Percentiles rank a stretch among this genome's conserved stretches.
These are phyloP conservation scores for Hesperophylax magnus DNA, from an alignment of 1,140 invertebrate genomes.

Conservation along the genomic window DNA sequence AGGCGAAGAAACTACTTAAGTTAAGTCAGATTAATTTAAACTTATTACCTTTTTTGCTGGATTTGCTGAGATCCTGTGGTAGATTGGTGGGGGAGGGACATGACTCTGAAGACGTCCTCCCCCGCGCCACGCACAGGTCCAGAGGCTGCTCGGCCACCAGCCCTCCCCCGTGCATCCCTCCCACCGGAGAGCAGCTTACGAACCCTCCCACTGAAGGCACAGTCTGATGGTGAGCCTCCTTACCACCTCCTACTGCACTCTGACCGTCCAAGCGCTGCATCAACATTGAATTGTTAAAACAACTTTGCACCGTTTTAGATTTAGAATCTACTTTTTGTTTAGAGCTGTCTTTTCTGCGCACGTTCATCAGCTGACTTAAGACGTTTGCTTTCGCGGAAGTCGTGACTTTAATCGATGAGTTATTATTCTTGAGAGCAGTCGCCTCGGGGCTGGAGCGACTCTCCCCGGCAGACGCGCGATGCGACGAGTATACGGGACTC, in stretches of 20 bases:
- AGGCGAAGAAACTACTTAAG: no score
- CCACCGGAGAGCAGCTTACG: conserved; percentile 48
- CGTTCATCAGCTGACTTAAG: conserved; percentile 65
- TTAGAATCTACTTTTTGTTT: conserved; percentile 36
- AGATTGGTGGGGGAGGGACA: conserved; percentile 10
- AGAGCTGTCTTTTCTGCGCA: conserved; percentile 60
- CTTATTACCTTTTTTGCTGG: conserved; percentile 49
- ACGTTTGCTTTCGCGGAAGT: conserved; percentile 33
- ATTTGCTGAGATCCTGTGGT: conserved; percentile 54
- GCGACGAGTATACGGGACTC: conserved; percentile 37
- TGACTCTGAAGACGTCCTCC: conserved; percentile 22
- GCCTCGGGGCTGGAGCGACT: conserved; percentile 18
- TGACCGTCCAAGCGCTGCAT: conserved; percentile 40
- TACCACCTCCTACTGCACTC: neutral
- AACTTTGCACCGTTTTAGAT: neutral
- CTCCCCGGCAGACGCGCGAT: neutral
- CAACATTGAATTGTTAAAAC: conserved; percentile 1
- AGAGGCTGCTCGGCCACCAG: conserved; percentile 52
- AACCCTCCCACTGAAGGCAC: conserved; percentile 43
- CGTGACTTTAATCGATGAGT: conserved; percentile 1
- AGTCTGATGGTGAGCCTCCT: neutral
- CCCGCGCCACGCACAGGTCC: conserved; percentile 51
- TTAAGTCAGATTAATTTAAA: no score
- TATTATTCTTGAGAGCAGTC: conserved; percentile 8
- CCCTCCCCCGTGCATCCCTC: conserved; percentile 47